Percentiles rank a stretch among this genome's conserved stretches.
phyloP scores from a whole-genome alignment of 2,888 invertebrate species.

The Oscheius onirici region DNA sequence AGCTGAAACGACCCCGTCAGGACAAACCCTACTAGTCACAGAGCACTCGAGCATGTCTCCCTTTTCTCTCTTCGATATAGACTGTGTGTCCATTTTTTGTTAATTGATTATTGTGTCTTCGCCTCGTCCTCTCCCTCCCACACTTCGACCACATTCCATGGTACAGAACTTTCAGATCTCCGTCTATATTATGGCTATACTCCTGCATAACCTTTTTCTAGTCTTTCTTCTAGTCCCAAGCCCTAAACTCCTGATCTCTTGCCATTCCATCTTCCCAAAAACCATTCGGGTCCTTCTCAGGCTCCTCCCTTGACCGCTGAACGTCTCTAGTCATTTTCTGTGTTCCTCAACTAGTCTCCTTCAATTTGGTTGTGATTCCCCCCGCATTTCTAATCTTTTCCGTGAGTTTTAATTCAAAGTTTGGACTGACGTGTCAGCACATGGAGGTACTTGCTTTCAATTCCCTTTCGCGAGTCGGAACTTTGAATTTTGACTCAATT shows the following conservation, averaged over 20 bases:
- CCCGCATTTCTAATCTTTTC: neutral
- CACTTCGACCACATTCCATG: slow-evolving; percentile 19
- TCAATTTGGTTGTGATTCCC: neutral
- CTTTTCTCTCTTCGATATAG: neutral
- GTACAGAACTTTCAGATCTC: neutral
- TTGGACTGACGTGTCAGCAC: neutral
- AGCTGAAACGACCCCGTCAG: slow-evolving; percentile 97
- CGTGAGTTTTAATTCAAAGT: neutral
- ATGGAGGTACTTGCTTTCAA: neutral
- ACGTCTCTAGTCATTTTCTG: neutral
- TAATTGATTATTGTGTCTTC: neutral
- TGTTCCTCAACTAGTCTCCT: neutral
- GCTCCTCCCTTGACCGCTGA: neutral
- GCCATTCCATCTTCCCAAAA: neutral
- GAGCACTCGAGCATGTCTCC: neutral
- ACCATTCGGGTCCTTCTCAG: neutral
- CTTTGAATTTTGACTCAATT: neutral
- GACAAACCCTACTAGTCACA: slow-evolving; percentile 98
- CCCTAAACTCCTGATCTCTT: neutral
- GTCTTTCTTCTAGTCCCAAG: neutral
- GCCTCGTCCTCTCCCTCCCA: neutral
- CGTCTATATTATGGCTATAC: neutral
- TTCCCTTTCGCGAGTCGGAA: neutral
- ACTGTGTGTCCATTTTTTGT: neutral
- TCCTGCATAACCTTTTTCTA: neutral